phyloP scores from a whole-genome alignment of 2,888 invertebrate genomes.

The Nemoura dubitans region DNA sequence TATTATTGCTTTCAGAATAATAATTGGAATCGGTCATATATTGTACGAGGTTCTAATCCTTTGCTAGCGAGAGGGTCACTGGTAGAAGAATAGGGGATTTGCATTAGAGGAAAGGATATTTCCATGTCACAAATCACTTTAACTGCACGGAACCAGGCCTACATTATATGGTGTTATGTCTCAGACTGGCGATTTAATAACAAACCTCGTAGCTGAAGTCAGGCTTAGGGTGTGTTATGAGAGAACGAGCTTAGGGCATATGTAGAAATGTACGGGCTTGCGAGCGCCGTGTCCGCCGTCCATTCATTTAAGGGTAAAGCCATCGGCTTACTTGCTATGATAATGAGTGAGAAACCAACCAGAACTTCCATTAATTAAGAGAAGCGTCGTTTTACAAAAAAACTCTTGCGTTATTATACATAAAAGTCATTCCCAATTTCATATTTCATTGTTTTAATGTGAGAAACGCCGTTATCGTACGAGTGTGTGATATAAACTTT shows the following conservation, averaged over 20 bases:
- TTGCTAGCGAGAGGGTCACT: constrained; percentile 39
- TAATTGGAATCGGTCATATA: constrained; percentile 59
- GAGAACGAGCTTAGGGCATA: constrained; percentile 44
- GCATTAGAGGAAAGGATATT: constrained; percentile 59
- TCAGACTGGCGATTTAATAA: constrained; percentile 53
- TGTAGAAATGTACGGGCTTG: constrained; percentile 48
- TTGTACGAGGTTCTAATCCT: constrained; percentile 51
- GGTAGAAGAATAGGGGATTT: constrained; percentile 60
- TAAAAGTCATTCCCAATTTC: constrained; percentile 34
- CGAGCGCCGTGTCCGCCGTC: constrained; percentile 46
- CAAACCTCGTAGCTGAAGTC: constrained; percentile 42
- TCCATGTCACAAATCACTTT: constrained; percentile 63
- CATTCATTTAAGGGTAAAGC: constrained; percentile 50
- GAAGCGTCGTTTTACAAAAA: constrained; percentile 31
- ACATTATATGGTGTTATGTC: constrained; percentile 53
- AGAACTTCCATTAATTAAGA: constrained; percentile 47
- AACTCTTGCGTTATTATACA: constrained; percentile 35
- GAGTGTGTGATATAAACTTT: background rate
- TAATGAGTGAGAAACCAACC: constrained; percentile 46
- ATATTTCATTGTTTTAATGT: constrained; percentile 32
- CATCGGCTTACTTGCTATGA: constrained; percentile 43
- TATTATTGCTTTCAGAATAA: constrained; percentile 56
- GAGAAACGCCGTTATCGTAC: constrained; percentile 15
- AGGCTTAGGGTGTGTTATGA: constrained; percentile 46
- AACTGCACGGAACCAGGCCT: constrained; percentile 48